Evolutionary conservation across 2,888 invertebrate genomes (phyloP), one percentile per base, ranked within the genome.

Genomic region (Meganola albula): DNA sequence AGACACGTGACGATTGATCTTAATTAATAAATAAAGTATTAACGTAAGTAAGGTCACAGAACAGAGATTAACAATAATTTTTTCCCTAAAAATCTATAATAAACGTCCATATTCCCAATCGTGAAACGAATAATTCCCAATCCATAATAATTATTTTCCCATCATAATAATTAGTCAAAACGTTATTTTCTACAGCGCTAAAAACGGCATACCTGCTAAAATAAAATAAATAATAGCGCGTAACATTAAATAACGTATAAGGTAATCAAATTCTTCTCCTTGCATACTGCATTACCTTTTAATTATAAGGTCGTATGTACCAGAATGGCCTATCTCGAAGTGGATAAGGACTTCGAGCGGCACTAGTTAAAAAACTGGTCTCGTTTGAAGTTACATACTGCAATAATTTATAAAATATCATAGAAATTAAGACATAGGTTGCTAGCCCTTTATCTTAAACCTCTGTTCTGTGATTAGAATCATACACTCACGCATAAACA

Each of bases 1-100:
- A 65, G 44, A 67, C 74, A 72, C 66, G 77, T 74, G 78, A 72
- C 74, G 74, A 73, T 76, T 67, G 77, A 77, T 74, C 74, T 71
- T 73, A 69, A 72, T 70, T 66, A 68, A 67, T 71, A 66, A 71
- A 68, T 68, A 66, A 72, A 67, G 42, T 53, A 53, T 59, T 61
- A 64, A 69, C 63, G 60, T 76, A 73, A 74, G 74, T 63, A 59
- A 56, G 56, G 63, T 66, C 70, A 63, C 66, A 66, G 72, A 64
- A 64, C 73, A 74, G 63, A 66, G 68, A 60, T 52, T 32, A 32
- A 10, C 12, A 40, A 40, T 41, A 28, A 16, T 46, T 25, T 22
- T 32, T 36, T 45, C 34, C n/a, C 35, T 23, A 33, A 21, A 6
- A 29, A 31, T 41, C 45, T 46, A 14, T 37, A 45, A 46, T 30